These are phyloP conservation scores for Luscinia luscinia DNA, from an alignment of 2,797 vertebrate species.

Conservation along the genomic window DNA sequence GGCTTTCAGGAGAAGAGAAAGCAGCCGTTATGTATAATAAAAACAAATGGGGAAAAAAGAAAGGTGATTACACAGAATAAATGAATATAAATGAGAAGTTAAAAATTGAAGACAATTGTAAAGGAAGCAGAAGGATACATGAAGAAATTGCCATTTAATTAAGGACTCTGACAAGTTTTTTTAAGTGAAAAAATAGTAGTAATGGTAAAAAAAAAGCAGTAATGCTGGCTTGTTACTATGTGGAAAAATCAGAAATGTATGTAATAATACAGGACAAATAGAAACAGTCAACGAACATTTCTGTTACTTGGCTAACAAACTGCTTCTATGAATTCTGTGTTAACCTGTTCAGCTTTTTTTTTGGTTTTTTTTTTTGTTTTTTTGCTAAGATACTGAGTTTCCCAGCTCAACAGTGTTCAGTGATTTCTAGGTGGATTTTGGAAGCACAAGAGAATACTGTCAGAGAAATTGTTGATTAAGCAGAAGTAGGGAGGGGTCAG, in stretches of 20 bases:
- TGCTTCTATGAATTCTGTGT: neutral
- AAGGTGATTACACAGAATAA: constrained; percentile 31
- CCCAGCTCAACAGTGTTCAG: neutral
- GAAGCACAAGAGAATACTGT: neutral
- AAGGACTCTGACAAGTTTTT: neutral
- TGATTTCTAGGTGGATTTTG: neutral
- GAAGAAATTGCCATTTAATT: neutral
- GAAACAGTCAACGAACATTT: neutral
- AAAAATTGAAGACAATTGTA: neutral
- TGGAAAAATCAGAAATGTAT: neutral
- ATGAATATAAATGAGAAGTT: constrained; percentile 41
- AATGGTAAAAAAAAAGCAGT: neutral
- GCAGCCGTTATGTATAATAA: constrained; percentile 6
- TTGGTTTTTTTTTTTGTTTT: neutral
- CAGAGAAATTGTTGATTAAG: neutral
- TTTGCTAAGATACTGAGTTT: neutral
- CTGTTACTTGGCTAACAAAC: neutral
- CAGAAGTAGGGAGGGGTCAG: neutral
- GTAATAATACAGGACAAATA: neutral
- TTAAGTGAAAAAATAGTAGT: neutral
- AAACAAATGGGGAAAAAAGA: neutral
- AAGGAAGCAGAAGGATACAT: neutral
- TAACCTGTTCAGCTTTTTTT: neutral
- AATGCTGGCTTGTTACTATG: neutral
- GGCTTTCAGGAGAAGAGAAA: neutral